Conservation (phyloP, 2,113 vertebrate species). For the Sceloporus tristichus region DNA sequence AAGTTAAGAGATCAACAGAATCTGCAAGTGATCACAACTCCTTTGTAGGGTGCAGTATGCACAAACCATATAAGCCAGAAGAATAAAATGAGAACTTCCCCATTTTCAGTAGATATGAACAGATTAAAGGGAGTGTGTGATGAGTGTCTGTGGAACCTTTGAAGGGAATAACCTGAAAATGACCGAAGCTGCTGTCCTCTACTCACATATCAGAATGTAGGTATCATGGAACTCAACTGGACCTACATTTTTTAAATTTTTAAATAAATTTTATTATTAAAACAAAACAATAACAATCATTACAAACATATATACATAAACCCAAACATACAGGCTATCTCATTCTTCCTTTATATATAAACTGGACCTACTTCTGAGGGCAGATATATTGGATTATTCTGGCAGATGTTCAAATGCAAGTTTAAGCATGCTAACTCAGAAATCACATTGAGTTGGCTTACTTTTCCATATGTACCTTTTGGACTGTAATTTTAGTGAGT, state of each 20-base stretch:
- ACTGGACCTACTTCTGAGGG: not conserved
- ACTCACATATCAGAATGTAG: not conserved
- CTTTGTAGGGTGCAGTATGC: not conserved
- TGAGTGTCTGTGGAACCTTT: not conserved
- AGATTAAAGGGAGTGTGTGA: not conserved
- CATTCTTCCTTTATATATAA: not conserved
- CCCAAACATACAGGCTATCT: too few relatives aligned
- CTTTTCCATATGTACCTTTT: too few relatives aligned
- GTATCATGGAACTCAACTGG: not conserved
- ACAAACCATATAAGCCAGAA: not conserved
- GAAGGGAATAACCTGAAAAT: not conserved
- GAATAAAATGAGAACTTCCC: constrained; percentile 21
- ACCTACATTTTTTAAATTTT: too few relatives aligned
- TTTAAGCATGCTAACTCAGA: not conserved
- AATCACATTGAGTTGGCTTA: not conserved
- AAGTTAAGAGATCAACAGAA: constrained; percentile 40
- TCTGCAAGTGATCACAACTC: constrained; percentile 2
- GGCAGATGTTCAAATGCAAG: not conserved
- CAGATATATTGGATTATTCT: not conserved
- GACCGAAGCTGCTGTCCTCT: not conserved
- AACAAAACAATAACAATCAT: too few relatives aligned
- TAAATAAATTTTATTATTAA: too few relatives aligned
- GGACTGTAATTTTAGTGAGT: not conserved
- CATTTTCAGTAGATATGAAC: constrained; percentile 15
- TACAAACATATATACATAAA: too few relatives aligned